Evolutionary conservation across 2,888 invertebrate species (phyloP).

Genomic region (Drosophila siamana): DNA sequence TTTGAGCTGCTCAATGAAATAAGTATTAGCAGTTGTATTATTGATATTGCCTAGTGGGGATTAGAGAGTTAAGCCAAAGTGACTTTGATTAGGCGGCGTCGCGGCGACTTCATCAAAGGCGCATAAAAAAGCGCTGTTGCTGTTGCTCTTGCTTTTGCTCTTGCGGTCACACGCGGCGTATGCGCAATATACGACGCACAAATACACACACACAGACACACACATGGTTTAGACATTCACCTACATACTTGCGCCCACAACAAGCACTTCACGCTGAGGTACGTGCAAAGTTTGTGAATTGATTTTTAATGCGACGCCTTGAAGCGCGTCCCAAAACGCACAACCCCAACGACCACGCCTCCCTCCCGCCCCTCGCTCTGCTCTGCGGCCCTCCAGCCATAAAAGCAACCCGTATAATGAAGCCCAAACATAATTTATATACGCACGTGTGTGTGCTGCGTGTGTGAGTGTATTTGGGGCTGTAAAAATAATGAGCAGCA

Average conservation of each 20-base stretch:
- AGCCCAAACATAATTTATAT: slow-evolving; percentile 76
- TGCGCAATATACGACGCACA: slow-evolving; percentile 2
- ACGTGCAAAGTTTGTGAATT: slow-evolving; percentile 77
- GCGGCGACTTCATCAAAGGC: slow-evolving; percentile 40
- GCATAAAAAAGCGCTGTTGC: slow-evolving; percentile 33
- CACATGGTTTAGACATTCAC: neutral
- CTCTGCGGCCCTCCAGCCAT: slow-evolving; percentile 7
- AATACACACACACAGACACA: slow-evolving; percentile 17
- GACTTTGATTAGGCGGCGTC: neutral
- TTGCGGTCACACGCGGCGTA: slow-evolving; percentile 2
- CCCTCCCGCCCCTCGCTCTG: neutral
- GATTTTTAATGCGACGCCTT: slow-evolving; percentile 75
- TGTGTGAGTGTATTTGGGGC: slow-evolving; percentile 25
- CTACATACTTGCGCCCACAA: neutral
- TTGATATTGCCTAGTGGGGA: neutral
- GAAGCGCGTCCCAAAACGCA: slow-evolving; percentile 50
- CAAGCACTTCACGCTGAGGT: slow-evolving; percentile 45
- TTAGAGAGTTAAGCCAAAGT: no score
- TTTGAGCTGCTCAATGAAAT: no score
- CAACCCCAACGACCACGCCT: neutral
- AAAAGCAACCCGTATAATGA: slow-evolving; percentile 65
- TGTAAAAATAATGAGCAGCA: slow-evolving; percentile 78
- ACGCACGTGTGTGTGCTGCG: slow-evolving; percentile 38
- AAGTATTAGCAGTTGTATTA: neutral
- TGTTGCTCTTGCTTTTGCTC: slow-evolving; percentile 33